These are phyloP conservation scores for Myathropa florea DNA, from an alignment of 2,888 invertebrate genomes.

Conservation along the genomic window DNA sequence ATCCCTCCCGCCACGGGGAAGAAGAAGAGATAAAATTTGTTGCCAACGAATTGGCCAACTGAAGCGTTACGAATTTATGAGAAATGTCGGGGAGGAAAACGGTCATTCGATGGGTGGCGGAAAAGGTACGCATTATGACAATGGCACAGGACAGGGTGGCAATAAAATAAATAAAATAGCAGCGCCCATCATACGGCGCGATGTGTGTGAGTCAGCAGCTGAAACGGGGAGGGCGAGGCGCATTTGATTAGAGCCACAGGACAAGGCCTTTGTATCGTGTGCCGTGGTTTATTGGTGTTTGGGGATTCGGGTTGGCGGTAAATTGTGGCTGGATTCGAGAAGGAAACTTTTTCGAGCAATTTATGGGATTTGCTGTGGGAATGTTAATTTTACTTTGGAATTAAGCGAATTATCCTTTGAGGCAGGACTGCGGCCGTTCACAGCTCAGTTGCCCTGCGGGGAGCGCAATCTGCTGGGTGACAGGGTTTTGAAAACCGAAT, in stretches of 20 bases:
- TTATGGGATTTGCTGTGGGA: constrained; percentile 12
- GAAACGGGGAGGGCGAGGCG: background rate
- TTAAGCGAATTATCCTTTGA: background rate
- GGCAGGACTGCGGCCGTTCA: background rate
- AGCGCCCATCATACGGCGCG: background rate
- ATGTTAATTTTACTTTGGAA: constrained; percentile 24
- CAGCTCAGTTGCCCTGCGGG: background rate
- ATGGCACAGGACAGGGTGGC: background rate
- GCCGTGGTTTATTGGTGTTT: constrained; percentile 14
- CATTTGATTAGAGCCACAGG: constrained; percentile 37
- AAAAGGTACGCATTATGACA: background rate
- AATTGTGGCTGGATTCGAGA: constrained; percentile 9
- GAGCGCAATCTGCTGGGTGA: background rate
- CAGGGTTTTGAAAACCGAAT: background rate
- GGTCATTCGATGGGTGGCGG: background rate
- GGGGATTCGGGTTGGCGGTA: background rate
- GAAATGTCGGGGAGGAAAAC: background rate
- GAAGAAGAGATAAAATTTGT: background rate
- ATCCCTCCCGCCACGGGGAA: background rate
- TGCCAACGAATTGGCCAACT: background rate
- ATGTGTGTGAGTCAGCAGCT: constrained; percentile 4
- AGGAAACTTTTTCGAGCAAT: constrained; percentile 7
- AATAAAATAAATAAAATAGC: constrained; percentile 15
- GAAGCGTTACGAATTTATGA: constrained; percentile 3
- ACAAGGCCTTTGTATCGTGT: constrained; percentile 11